These are phyloP conservation scores for Arvicanthis niloticus DNA, from an alignment of 2,113 vertebrate genomes.

Conservation along the genomic window DNA sequence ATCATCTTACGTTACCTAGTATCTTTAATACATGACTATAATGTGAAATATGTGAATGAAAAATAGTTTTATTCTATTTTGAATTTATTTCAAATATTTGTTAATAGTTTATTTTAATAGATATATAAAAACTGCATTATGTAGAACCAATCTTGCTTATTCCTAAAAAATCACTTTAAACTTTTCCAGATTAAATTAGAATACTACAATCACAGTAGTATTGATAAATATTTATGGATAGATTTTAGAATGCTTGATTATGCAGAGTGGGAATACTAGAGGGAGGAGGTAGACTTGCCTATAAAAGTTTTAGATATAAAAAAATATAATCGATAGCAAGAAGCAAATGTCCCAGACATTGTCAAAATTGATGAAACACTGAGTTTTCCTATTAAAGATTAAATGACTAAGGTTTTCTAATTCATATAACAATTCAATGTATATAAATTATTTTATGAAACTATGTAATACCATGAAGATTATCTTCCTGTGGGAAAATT, in stretches of 20 bases:
- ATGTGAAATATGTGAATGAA: not conserved
- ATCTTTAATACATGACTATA: not conserved
- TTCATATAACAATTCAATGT: not conserved
- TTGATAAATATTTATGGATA: not conserved
- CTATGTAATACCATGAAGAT: not conserved
- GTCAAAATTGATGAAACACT: not conserved
- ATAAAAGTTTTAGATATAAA: not conserved
- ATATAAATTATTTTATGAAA: not conserved
- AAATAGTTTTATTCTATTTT: not conserved
- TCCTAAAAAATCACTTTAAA: not conserved
- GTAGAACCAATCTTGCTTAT: not conserved
- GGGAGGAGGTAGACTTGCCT: not conserved
- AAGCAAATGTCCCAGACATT: not conserved
- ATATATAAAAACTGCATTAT: not conserved
- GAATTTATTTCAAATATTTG: not conserved
- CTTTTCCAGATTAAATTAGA: not conserved
- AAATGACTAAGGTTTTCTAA: not conserved
- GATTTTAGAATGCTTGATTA: not conserved
- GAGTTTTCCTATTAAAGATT: not conserved
- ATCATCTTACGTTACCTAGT: not conserved
- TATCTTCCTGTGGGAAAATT: not conserved
- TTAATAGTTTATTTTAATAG: not conserved
- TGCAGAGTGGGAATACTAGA: not conserved
- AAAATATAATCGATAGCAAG: not conserved
- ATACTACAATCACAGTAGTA: not conserved